Conservation (phyloP, 2,797 vertebrate genomes). For the Fistularia commersonii region DNA sequence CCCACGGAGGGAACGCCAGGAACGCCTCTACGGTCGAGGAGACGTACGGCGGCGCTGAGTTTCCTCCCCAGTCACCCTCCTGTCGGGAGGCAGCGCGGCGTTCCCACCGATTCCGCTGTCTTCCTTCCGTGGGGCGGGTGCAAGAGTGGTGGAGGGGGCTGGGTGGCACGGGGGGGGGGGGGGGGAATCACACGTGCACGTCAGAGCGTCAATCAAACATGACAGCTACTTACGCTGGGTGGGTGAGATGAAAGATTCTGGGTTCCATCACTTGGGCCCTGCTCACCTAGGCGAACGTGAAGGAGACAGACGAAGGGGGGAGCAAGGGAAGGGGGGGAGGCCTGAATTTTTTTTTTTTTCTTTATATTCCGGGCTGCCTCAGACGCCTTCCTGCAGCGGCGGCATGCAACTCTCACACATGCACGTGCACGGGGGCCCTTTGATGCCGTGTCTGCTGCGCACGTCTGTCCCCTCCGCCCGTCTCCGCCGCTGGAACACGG, state of each 20-base stretch:
- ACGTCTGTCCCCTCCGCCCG: conserved; percentile 70
- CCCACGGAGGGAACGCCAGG: too few relatives aligned
- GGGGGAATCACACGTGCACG: conserved; percentile 55
- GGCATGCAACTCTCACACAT: conserved; percentile 30
- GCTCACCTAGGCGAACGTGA: conserved; percentile 61
- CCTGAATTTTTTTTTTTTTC: conserved; percentile 62
- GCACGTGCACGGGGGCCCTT: conserved; percentile 47
- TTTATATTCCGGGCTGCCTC: conserved; percentile 65
- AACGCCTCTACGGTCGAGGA: too few relatives aligned
- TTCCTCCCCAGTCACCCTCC: too few relatives aligned
- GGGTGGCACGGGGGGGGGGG: too few relatives aligned
- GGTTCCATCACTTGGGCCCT: conserved; percentile 64
- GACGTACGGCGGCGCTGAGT: too few relatives aligned
- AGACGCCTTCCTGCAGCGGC: conserved; percentile 52
- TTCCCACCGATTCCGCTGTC: too few relatives aligned
- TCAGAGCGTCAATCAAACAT: conserved; percentile 78
- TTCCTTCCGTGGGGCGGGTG: too few relatives aligned
- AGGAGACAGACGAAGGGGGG: conserved; percentile 65
- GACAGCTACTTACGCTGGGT: conserved; percentile 77
- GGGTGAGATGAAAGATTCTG: conserved; percentile 70
- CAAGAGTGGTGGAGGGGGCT: too few relatives aligned
- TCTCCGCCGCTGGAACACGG: conserved; percentile 58
- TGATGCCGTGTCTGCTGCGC: conserved; percentile 69
- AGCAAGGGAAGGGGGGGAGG: too few relatives aligned
- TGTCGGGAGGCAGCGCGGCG: too few relatives aligned